Percentiles rank a stretch among this genome's conserved stretches.
Conservation (phyloP, 2,797 vertebrate genomes). For the Dromococcyx pavoninus region DNA sequence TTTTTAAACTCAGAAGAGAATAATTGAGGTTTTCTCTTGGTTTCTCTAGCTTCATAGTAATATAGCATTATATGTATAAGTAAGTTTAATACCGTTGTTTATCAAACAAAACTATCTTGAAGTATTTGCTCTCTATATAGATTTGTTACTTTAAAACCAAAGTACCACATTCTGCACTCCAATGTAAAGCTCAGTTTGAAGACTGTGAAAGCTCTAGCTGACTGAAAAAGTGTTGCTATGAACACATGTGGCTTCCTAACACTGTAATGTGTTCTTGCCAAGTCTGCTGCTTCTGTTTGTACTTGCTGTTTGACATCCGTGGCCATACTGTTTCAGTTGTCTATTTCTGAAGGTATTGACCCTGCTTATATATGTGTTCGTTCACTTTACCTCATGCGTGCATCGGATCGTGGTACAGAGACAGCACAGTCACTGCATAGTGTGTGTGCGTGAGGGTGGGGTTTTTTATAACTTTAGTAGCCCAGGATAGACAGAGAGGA, state of each 20-base stretch:
- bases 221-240: background rate
- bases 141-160: rapidly evolving
- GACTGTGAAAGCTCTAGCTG: background rate
- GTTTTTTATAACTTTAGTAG: background rate
- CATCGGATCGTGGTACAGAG: background rate
- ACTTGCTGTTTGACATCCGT: background rate
- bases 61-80: background rate
- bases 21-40: background rate
- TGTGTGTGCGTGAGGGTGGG: rapidly evolving
- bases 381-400: background rate
- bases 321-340: background rate
- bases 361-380: background rate
- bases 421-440: background rate
- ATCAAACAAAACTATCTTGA: background rate
- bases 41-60: background rate
- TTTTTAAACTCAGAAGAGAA: background rate
- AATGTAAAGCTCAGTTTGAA: background rate
- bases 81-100: background rate
- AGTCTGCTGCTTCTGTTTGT: background rate
- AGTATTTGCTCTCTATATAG: background rate
- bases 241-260: background rate
- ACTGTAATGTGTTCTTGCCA: background rate
- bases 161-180: background rate
- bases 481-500: background rate
- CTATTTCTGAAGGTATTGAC: background rate